These are phyloP conservation scores for Tychaedon coryphoeus DNA, from an alignment of 2,113 vertebrate genomes.

Conservation along the genomic window DNA sequence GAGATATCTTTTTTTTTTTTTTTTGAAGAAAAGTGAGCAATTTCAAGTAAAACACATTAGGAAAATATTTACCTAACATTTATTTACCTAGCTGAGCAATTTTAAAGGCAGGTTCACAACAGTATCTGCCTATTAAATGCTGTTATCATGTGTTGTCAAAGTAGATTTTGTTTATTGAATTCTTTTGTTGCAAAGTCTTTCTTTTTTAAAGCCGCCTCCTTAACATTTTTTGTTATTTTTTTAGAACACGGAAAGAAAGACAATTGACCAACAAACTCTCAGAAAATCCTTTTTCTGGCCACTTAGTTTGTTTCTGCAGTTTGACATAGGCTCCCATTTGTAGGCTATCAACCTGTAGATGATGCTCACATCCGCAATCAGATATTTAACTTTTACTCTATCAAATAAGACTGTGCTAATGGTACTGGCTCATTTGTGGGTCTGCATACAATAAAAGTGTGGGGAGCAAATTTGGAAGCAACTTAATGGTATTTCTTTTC, in stretches of 20 bases:
- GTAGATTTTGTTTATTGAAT: not conserved
- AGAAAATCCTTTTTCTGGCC: not conserved
- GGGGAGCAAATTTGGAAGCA: slow-evolving; percentile 34
- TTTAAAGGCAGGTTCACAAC: not conserved
- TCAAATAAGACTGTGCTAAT: not conserved
- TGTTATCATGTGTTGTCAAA: not conserved
- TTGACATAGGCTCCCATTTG: not conserved
- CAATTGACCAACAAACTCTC: not conserved
- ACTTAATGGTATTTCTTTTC: slow-evolving; percentile 30
- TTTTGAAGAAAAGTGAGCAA: not conserved
- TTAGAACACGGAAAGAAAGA: not conserved
- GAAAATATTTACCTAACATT: not conserved
- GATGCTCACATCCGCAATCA: not conserved
- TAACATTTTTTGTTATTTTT: not conserved
- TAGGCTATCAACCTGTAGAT: not conserved
- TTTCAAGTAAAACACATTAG: not conserved
- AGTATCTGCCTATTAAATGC: not conserved
- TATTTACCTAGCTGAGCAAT: not conserved
- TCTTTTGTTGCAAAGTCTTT: not conserved
- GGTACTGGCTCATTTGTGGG: slow-evolving; percentile 19
- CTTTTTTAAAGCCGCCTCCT: not conserved
- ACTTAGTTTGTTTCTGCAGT: not conserved
- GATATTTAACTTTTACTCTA: not conserved
- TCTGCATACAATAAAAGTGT: not conserved
- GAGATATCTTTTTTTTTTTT: not conserved